Evolutionary conservation across 2,113 vertebrate species (phyloP), one percentile per base, ranked within the genome.

Genomic region (Leptocoma aspasia): DNA sequence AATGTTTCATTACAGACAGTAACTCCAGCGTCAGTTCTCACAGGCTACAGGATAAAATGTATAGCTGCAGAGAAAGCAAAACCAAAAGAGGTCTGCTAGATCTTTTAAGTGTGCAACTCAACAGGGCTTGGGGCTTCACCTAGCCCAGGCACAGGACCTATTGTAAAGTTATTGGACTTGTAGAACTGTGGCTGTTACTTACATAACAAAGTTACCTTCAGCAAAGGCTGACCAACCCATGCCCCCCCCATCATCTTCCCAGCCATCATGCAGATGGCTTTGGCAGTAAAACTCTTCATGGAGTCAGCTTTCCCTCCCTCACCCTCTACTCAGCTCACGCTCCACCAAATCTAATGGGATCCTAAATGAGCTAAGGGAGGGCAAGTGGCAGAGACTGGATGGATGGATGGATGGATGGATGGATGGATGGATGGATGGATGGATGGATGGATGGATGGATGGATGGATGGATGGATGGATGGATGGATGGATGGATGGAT

Each of bases 61-160:
- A 37, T 2, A 2, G 4, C 30, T 73, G 31, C 26, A 66, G 5
- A 56, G n/a, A 86, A 78, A 28, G 45, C 28, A 94, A 77, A 90
- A 69, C 31, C 35, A 27, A 44, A 71, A 86, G 41, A 86, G 4
- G 16, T 31, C 33, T 71, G 27, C 27, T 44, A 52, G 13, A 42
- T 52, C 37, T 87, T 54, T 0, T 15, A 61, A 39, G 9, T 2
- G 6, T 31, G 15, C 11, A 77, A 41, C n/a, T 85, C 28, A 69
- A 9, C 15, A 30, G 19, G 72, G 24, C 24, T 66, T 63, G 33
- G 15, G 15, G 19, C 7, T 47, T 56, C 24, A 9, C 0, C 0
- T 1, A 76, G 35, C 11, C 11, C 45, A 82, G 28, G 28, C n/a
- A 77, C 23, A 30, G 13, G 8, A 50, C 10, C 35, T 44, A 35